These are phyloP conservation scores for Varroa destructor DNA, from an alignment of 1,140 invertebrate species.

Conservation along the genomic window DNA sequence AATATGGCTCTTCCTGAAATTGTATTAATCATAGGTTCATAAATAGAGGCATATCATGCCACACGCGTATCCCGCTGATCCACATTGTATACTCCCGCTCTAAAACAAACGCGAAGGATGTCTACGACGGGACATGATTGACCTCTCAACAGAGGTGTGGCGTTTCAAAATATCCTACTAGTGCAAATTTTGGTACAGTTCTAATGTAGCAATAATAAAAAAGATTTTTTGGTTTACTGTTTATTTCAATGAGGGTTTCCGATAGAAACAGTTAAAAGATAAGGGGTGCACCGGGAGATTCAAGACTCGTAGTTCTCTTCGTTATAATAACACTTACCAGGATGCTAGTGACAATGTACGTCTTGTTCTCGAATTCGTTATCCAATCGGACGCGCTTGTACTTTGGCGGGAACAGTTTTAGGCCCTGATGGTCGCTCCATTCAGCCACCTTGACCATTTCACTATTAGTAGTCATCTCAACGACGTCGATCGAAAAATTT, in stretches of 20 bases:
- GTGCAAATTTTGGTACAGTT: no score
- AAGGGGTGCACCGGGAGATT: no score
- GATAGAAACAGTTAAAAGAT: no score
- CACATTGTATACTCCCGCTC: not conserved
- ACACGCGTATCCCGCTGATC: not conserved
- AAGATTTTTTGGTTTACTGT: no score
- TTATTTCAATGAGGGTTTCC: no score
- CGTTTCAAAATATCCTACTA: no score
- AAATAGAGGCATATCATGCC: not conserved
- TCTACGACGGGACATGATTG: not conserved
- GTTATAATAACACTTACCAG: constrained; percentile 51
- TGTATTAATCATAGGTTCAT: constrained; percentile 12
- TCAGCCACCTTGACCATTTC: constrained; percentile 77
- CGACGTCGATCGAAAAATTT: constrained; percentile 80
- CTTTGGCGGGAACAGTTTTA: constrained; percentile 60
- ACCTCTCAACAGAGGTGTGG: not conserved
- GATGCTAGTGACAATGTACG: constrained; percentile 74
- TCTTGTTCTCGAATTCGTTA: constrained; percentile 58
- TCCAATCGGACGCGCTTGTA: constrained; percentile 57
- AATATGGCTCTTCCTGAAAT: constrained; percentile 62
- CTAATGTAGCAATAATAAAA: no score
- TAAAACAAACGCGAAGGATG: not conserved
- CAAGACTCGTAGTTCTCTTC: no score
- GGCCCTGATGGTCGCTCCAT: constrained; percentile 68
- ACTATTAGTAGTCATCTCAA: constrained; percentile 78